These are phyloP conservation scores for Lymantria dispar DNA, from an alignment of 2,888 invertebrate species.

Conservation along the genomic window DNA sequence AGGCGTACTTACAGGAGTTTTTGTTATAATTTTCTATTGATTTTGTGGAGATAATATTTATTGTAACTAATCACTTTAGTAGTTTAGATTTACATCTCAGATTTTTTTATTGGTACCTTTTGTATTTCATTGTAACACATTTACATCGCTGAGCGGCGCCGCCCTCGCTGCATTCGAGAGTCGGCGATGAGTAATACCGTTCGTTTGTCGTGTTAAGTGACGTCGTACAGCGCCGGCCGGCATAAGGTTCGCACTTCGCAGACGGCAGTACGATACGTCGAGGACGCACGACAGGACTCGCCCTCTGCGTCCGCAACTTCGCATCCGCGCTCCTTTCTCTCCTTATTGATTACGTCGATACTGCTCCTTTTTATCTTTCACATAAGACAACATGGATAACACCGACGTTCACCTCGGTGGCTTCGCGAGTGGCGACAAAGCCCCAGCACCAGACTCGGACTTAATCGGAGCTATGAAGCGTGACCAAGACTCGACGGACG, in stretches of 20 bases:
- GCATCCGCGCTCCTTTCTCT: conserved; percentile 47
- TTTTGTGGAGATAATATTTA: too few species aligned
- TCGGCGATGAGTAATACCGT: conserved; percentile 72
- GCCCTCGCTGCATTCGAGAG: conserved; percentile 49
- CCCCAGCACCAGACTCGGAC: conserved; percentile 23
- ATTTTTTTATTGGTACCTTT: conserved; percentile 1
- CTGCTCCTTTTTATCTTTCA: conserved; percentile 35
- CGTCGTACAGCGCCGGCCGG: conserved; percentile 60
- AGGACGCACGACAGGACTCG: conserved; percentile 66
- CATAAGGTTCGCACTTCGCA: conserved; percentile 35
- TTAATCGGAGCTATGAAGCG: conserved; percentile 63
- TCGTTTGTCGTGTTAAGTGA: conserved; percentile 70
- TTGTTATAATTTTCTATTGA: conserved; percentile 7
- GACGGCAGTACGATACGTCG: conserved; percentile 65
- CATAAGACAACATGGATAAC: conserved; percentile 54
- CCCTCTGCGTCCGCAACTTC: conserved; percentile 46
- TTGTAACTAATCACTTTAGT: neutral
- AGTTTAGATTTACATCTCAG: conserved; percentile 8
- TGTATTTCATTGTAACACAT: conserved; percentile 15
- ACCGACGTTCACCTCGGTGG: conserved; percentile 61
- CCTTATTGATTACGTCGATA: conserved; percentile 55
- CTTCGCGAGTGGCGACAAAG: conserved; percentile 62
- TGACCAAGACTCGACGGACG: conserved; percentile 87
- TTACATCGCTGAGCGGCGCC: conserved; percentile 39
- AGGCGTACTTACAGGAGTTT: conserved; percentile 27